phyloP scores from a whole-genome alignment of 2,797 vertebrate species.

The Heteromormyrus szaboi region DNA sequence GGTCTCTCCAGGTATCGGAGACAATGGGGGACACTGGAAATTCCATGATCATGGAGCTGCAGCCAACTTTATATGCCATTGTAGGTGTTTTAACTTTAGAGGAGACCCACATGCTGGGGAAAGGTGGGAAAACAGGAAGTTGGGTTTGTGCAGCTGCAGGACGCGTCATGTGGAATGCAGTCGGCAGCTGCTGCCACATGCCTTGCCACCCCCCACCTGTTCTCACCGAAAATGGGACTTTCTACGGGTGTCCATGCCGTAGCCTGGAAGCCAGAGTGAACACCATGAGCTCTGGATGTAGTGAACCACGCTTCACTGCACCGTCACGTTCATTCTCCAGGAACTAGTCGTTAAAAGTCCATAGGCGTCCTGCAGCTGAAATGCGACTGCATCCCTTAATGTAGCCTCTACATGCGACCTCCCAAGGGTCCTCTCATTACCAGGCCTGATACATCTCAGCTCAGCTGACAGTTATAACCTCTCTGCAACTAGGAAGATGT shows the following conservation, averaged over 20 bases:
- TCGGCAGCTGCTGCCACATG: background rate
- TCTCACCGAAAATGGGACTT: background rate
- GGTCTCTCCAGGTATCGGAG: background rate
- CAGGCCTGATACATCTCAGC: background rate
- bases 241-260: background rate
- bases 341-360: background rate
- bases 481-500: background rate
- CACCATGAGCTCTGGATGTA: background rate
- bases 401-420: background rate
- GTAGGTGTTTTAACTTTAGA: background rate
- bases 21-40: background rate
- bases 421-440: background rate
- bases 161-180: background rate
- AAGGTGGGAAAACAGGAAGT: background rate
- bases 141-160: background rate
- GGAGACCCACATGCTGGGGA: background rate
- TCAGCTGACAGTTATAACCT: background rate
- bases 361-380: background rate
- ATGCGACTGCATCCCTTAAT: background rate
- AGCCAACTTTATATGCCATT: background rate
- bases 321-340: background rate
- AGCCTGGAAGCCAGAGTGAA: background rate
- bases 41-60: background rate
- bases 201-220: background rate
- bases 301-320: background rate